Conservation (phyloP, 2,888 invertebrate species). For the Trachelus stipa region DNA sequence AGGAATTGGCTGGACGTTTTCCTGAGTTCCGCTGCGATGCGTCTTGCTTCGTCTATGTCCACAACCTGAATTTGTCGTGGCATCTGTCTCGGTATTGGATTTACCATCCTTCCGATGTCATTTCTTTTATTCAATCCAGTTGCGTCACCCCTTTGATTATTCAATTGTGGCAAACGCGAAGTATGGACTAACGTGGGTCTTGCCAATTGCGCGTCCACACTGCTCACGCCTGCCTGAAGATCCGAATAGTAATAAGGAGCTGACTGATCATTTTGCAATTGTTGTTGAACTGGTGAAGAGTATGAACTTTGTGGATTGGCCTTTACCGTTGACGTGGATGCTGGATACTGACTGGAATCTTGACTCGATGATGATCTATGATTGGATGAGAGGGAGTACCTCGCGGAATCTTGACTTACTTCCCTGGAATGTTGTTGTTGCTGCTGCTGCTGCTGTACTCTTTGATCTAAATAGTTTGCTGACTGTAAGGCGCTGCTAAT, state of each 20-base stretch:
- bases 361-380: slow-evolving; percentile 51
- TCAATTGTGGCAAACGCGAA: slow-evolving; percentile 68
- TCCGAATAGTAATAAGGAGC: slow-evolving; percentile 92
- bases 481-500: neutral
- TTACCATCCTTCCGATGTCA: slow-evolving; percentile 80
- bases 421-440: slow-evolving; percentile 51
- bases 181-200: slow-evolving; percentile 39
- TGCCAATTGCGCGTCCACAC: slow-evolving; percentile 34
- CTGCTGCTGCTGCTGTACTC: slow-evolving; percentile 13
- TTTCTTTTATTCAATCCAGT: slow-evolving; percentile 66
- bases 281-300: slow-evolving; percentile 35
- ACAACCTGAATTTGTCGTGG: slow-evolving; percentile 56
- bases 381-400: slow-evolving; percentile 46
- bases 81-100: slow-evolving; percentile 70
- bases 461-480: slow-evolving; percentile 27
- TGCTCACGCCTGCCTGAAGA: slow-evolving; percentile 63
- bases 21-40: slow-evolving; percentile 61
- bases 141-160: slow-evolving; percentile 79
- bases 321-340: slow-evolving; percentile 32
- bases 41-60: slow-evolving; percentile 58
- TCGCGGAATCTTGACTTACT: slow-evolving; percentile 49
- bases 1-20: slow-evolving; percentile 58
- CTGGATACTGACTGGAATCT: slow-evolving; percentile 39
- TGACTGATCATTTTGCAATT: slow-evolving; percentile 71
- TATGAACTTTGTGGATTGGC: slow-evolving; percentile 32